phyloP scores from a whole-genome alignment of 1,140 invertebrate genomes.

The Palaemon carinicauda region DNA sequence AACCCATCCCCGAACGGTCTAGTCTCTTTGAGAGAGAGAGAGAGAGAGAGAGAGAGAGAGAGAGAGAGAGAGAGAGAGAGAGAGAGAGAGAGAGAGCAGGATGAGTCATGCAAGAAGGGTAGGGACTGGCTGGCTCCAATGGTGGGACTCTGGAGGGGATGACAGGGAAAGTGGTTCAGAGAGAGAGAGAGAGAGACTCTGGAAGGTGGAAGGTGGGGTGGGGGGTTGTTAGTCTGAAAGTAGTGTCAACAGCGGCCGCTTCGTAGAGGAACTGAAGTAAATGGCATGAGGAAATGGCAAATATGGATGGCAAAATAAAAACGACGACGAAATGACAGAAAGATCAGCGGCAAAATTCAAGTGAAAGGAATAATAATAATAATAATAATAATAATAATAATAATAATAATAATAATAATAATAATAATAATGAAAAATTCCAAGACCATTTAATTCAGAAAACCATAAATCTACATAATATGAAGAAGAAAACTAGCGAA shows the following conservation, averaged over 20 bases:
- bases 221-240: no score
- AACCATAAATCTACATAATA: no score
- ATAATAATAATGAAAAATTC: no score
- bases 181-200: conserved; percentile 12
- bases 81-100: neutral
- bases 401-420: no score
- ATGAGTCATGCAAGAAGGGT: neutral
- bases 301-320: no score
- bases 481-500: no score
- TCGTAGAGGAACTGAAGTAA: neutral
- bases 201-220: neutral
- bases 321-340: neutral
- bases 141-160: neutral
- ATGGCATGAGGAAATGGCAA: neutral
- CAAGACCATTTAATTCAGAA: no score
- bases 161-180: conserved; percentile 1
- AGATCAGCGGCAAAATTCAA: no score
- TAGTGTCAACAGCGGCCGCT: no score
- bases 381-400: no score
- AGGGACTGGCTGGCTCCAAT: neutral
- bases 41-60: conserved; percentile 11
- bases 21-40: neutral
- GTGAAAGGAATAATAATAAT: no score
- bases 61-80: neutral
- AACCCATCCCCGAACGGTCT: neutral